Evolutionary conservation across 2,113 vertebrate species (phyloP).

Genomic region (Verasper variegatus): DNA sequence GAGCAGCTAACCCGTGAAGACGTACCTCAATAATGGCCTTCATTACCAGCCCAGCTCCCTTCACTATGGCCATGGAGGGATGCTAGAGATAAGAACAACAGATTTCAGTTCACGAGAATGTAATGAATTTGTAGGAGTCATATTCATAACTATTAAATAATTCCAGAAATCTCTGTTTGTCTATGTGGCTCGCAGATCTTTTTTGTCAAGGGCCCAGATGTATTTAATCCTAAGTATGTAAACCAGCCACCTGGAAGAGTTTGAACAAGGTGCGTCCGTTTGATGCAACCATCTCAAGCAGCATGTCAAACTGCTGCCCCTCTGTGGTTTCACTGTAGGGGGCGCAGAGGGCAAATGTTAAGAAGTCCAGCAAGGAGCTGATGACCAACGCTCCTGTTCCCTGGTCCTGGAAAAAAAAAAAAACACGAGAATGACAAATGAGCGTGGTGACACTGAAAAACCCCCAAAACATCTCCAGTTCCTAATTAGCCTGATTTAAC

Average conservation of each 20-base stretch:
- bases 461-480: neutral
- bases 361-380: constrained; percentile 98
- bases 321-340: constrained; percentile 99
- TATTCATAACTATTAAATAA: neutral
- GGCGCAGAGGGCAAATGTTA: constrained; percentile 99
- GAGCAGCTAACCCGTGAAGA: neutral
- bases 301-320: constrained; percentile 98
- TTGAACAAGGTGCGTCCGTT: constrained; percentile 97
- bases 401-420: constrained; percentile 86
- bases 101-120: neutral
- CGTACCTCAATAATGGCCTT: constrained; percentile 99
- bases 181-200: too few species aligned
- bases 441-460: neutral
- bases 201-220: too few species aligned
- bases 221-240: neutral
- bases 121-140: neutral
- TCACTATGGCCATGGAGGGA: constrained; percentile 98
- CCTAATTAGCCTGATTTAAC: neutral
- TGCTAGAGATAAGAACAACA: constrained; percentile 81
- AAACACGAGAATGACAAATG: neutral
- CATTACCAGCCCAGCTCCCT: constrained; percentile 98
- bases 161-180: too few species aligned
- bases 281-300: constrained; percentile 96
- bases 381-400: constrained; percentile 98
- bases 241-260: constrained; percentile 91